Percentiles rank a stretch among this genome's conserved stretches.
These are phyloP conservation scores for Buathra laborator DNA, from an alignment of 2,888 invertebrate species.

Conservation along the genomic window DNA sequence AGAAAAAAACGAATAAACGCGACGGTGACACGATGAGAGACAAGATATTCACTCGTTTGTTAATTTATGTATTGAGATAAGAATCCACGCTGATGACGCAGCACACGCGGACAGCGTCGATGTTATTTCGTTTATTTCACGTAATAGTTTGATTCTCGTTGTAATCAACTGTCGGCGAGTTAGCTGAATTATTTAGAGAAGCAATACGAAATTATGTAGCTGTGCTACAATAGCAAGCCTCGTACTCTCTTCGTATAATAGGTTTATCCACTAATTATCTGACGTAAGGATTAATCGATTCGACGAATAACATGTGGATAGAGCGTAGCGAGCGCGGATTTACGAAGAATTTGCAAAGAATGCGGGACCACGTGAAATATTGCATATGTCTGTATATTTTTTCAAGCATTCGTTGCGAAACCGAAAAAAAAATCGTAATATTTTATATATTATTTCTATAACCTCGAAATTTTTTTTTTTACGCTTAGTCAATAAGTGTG, in stretches of 20 bases:
- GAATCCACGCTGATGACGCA: slow-evolving; percentile 22
- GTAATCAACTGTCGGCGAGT: slow-evolving; percentile 3
- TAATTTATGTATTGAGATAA: slow-evolving; percentile 42
- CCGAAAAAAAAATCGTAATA: background rate
- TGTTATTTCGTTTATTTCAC: slow-evolving; percentile 15
- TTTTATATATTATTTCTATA: background rate
- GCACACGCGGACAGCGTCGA: slow-evolving; percentile 21
- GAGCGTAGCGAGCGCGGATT: background rate
- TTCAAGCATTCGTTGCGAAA: background rate
- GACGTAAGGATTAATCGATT: slow-evolving; percentile 45
- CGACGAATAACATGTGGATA: slow-evolving; percentile 22
- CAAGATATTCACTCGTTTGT: background rate
- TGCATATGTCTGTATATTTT: background rate
- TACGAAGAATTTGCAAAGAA: too few relatives aligned
- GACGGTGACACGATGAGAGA: background rate
- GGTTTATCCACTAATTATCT: slow-evolving; percentile 44
- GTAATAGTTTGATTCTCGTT: slow-evolving; percentile 18
- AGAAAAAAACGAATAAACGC: background rate
- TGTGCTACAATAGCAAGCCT: slow-evolving; percentile 5
- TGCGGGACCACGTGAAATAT: too few relatives aligned
- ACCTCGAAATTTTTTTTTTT: background rate
- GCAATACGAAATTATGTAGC: background rate
- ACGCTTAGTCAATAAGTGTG: background rate
- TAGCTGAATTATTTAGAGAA: background rate
- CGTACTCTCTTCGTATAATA: slow-evolving; percentile 47